Evolutionary conservation across 2,797 vertebrate genomes (phyloP).

Genomic region (Siniperca undulata): DNA sequence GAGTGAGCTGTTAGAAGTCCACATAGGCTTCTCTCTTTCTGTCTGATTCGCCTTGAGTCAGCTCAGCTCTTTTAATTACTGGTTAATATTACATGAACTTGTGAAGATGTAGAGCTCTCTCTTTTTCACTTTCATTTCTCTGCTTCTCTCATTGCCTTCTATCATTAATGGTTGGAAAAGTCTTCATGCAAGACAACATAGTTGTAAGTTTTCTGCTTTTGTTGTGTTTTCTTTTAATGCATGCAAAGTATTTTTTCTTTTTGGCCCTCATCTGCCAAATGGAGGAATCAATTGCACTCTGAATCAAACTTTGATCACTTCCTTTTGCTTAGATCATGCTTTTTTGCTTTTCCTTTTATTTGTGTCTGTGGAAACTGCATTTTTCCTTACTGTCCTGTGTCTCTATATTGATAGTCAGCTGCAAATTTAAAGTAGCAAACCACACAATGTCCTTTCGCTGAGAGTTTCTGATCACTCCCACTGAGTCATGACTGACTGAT

Average conservation of each 20-base stretch:
- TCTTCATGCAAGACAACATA: slow-evolving; percentile 17
- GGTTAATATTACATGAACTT: slow-evolving; percentile 72
- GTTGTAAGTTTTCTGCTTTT: background rate
- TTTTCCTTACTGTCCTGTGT: background rate
- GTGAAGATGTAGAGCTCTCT: slow-evolving; percentile 36
- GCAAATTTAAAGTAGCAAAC: background rate
- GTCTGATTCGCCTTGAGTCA: slow-evolving; percentile 39
- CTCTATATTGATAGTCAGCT: background rate
- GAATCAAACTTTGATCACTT: slow-evolving; percentile 28
- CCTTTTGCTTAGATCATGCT: slow-evolving; percentile 33
- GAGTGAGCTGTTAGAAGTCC: slow-evolving; percentile 3
- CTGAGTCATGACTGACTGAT: background rate
- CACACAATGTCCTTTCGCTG: no score
- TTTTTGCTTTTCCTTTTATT: slow-evolving; percentile 23
- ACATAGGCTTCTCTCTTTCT: slow-evolving; percentile 28
- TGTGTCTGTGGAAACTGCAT: slow-evolving; percentile 17
- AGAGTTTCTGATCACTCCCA: background rate
- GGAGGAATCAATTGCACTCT: slow-evolving; percentile 25
- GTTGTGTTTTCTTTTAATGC: no score
- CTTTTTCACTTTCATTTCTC: slow-evolving; percentile 18
- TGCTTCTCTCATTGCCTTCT: background rate
- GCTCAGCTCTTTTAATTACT: slow-evolving; percentile 61
- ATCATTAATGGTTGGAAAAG: slow-evolving; percentile 38
- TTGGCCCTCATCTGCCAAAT: slow-evolving; percentile 24
- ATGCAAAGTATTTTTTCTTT: background rate